Conservation (phyloP, 2,888 invertebrate species). For the Rhaphigaster nebulosa region DNA sequence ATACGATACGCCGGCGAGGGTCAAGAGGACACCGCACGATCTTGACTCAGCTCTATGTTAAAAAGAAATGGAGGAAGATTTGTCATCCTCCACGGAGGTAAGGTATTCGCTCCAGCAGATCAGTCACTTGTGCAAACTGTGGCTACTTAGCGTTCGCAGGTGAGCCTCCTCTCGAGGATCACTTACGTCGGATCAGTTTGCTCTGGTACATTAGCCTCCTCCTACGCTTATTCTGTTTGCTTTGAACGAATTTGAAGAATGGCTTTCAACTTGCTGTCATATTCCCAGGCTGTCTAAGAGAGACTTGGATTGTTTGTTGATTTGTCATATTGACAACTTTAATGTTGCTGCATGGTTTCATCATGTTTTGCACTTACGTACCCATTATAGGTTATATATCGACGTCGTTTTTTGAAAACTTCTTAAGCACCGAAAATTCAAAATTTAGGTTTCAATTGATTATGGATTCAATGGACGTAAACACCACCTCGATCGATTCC, state of each 20-base stretch:
- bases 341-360: background rate
- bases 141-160: background rate
- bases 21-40: slow-evolving; percentile 10
- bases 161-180: background rate
- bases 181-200: background rate
- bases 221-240: slow-evolving; percentile 4
- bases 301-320: background rate
- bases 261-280: background rate
- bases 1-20: slow-evolving; percentile 6
- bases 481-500: no score
- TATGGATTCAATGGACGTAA: no score
- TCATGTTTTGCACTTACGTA: no score
- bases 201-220: background rate
- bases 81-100: background rate
- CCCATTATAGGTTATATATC: no score
- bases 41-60: slow-evolving; percentile 18
- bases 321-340: background rate
- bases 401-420: no score
- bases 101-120: background rate
- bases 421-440: no score
- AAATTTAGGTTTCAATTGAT: no score
- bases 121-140: slow-evolving; percentile 33
- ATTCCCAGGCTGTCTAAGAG: background rate
- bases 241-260: background rate
- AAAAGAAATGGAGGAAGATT: background rate